Evolutionary conservation across 2,113 vertebrate genomes (phyloP).

Genomic region (Catharus fuscescens): DNA sequence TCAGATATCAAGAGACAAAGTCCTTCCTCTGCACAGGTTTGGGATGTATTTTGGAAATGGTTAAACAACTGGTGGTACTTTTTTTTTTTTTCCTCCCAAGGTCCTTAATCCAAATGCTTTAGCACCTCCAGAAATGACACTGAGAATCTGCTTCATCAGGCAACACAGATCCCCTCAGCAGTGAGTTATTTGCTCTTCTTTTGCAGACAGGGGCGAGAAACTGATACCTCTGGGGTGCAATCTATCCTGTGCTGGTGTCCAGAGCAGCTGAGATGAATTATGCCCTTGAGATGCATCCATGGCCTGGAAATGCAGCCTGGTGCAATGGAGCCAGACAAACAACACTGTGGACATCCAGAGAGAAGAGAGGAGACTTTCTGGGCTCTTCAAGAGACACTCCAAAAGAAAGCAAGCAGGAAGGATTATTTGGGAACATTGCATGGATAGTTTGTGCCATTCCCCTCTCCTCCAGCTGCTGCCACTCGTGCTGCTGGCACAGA

Average conservation of each 20-base stretch:
- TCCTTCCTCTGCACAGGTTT: not conserved
- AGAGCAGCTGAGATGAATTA: not conserved
- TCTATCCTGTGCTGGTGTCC: conserved; percentile 3
- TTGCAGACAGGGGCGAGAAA: not conserved
- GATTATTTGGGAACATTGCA: not conserved
- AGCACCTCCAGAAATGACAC: not conserved
- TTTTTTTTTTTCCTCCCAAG: not conserved
- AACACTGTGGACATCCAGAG: not conserved
- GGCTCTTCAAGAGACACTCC: not conserved
- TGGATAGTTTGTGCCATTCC: not conserved
- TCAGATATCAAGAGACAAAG: not conserved
- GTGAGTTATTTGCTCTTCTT: not conserved
- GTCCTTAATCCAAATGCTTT: not conserved
- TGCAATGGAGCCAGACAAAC: not conserved
- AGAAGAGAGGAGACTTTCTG: not conserved
- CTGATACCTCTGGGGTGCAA: conserved; percentile 22
- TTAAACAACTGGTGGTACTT: not conserved
- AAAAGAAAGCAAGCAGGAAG: not conserved
- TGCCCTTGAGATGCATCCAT: not conserved
- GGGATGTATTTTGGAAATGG: not conserved
- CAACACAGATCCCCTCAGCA: not conserved
- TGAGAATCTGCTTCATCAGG: not conserved
- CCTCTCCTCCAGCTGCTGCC: not conserved
- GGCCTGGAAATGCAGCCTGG: not conserved
- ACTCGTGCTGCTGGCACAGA: not conserved